Base-by-base conservation (phyloP, 2,797 vertebrate genomes). In the Gobio occitaniae region DNA sequence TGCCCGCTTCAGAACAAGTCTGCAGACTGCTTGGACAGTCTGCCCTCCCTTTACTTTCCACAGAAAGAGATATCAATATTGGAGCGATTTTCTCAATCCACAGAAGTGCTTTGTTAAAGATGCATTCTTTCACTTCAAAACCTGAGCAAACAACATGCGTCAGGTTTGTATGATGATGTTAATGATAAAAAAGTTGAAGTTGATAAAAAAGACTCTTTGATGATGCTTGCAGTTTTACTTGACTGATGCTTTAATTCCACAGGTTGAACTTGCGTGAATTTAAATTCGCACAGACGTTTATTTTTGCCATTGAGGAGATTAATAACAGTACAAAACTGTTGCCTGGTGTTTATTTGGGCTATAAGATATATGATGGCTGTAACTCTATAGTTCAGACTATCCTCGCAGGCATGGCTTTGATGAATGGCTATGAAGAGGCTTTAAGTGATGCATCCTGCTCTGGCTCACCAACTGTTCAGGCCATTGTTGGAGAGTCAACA, bases 401-500 rank as follows among this genome's bases (percentile, higher is more conserved):
- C 47, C 82, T 84, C 66, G 75, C 87, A 48, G 89, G 88, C 16
- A 83, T 91, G 82, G 86, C 85, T 52, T 85, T 91, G 36, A 80
- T 90, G 44, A 92, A 89, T 78, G 87, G 86, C 44, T 76, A 86
- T 76, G 82, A 86, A 29, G 75, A 88, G 1, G 70, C 69, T 21
- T 82, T 78, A 41, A 78, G 50, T n/a, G 50, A 82, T 2, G 69
- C 72, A 6, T 59, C 32, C 5, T 91, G 89, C 48, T 87, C 59
- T 13, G 90, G 71, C 87, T 83, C 88, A 74, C 88, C 92, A 36
- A 84, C 93, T 36, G 93, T 95, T 13, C 91, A 89, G 69, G 93
- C 92, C 25, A 94, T 95, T 54, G 83, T 95, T 10, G 94, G 94
- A 72, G 94, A 93, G 72, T 90, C 91, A 0, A 92, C 91, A 4